A percentile compares a stretch with the other conserved stretches of the same genome.
These are phyloP conservation scores for Lynx canadensis DNA, from an alignment of 2,113 vertebrate species.

Conservation along the genomic window DNA sequence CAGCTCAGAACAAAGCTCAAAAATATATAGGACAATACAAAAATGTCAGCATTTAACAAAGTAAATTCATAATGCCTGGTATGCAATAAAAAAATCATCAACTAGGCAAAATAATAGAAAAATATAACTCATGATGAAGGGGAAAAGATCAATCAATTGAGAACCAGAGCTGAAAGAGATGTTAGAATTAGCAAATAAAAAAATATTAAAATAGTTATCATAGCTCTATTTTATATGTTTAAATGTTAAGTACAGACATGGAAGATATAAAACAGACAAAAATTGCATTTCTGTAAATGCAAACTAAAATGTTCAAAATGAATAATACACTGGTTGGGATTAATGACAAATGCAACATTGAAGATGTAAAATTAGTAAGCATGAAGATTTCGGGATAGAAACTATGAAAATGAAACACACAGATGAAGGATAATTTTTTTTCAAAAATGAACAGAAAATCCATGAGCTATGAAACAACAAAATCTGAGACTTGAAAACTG, in stretches of 20 bases:
- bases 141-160: background rate
- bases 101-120: background rate
- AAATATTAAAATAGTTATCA: background rate
- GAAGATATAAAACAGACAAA: background rate
- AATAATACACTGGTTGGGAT: background rate
- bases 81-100: background rate
- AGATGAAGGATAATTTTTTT: background rate
- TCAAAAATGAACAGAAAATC: background rate
- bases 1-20: background rate
- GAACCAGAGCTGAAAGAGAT: background rate
- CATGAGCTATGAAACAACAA: background rate
- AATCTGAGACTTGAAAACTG: background rate
- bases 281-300: background rate
- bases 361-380: background rate
- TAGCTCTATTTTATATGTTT: background rate
- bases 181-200: slow-evolving; percentile 16
- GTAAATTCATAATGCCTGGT: background rate
- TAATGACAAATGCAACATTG: background rate
- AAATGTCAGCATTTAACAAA: background rate
- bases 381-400: background rate
- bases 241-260: background rate
- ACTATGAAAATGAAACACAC: background rate
- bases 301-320: background rate
- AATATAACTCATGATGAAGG: background rate
- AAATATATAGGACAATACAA: background rate